Percentiles rank a stretch among this genome's conserved stretches.
These are phyloP conservation scores for Chalcis sispes DNA, from an alignment of 2,888 invertebrate genomes.

Conservation along the genomic window DNA sequence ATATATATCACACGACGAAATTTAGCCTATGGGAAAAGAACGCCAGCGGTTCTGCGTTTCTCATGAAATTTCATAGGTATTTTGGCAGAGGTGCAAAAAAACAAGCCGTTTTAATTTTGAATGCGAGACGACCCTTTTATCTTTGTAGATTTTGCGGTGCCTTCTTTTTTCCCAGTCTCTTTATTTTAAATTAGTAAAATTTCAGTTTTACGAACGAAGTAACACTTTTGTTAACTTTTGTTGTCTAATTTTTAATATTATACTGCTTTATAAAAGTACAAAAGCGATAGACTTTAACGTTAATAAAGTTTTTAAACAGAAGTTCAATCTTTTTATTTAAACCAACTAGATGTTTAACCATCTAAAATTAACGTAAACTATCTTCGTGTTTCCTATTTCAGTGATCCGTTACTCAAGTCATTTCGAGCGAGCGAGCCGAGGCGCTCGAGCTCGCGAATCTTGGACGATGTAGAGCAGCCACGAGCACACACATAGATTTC, in stretches of 20 bases:
- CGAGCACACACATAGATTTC: neutral
- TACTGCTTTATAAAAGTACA: no score
- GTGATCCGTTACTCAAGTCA: slow-evolving; percentile 22
- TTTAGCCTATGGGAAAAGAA: slow-evolving; percentile 41
- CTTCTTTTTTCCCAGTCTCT: neutral
- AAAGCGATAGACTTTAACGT: no score
- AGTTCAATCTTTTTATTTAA: no score
- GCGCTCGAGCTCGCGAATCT: neutral
- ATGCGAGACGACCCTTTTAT: neutral
- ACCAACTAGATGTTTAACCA: no score
- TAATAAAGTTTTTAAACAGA: no score
- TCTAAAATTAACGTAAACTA: slow-evolving; percentile 28
- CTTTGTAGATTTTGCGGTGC: neutral
- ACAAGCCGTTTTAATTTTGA: slow-evolving; percentile 38
- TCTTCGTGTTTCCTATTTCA: neutral
- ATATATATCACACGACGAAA: neutral
- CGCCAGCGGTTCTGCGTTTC: slow-evolving; percentile 29
- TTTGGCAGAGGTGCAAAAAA: slow-evolving; percentile 25
- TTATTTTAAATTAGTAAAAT: slow-evolving; percentile 1
- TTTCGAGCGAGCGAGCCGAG: neutral
- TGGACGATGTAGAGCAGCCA: slow-evolving; percentile 33
- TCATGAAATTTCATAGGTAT: slow-evolving; percentile 51
- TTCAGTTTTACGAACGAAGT: neutral
- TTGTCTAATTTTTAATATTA: no score
- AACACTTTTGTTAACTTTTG: no score